phyloP scores from a whole-genome alignment of 2,888 invertebrate genomes.

The Xanthia icteritia region DNA sequence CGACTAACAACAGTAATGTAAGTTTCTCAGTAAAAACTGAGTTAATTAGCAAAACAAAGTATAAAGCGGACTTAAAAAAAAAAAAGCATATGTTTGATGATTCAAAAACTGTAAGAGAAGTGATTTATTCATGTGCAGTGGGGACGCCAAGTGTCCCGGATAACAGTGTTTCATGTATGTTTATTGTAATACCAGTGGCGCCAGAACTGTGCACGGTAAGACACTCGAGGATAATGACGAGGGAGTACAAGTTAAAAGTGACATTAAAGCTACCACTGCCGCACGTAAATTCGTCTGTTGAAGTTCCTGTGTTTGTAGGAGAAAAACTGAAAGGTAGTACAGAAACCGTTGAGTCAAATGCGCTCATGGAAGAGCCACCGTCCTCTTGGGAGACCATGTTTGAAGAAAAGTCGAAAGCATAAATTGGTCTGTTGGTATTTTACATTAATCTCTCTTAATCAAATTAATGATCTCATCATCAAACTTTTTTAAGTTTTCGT shows the following conservation, averaged over 20 bases:
- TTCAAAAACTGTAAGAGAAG: constrained; percentile 37
- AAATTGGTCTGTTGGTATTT: background rate
- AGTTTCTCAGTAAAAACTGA: constrained; percentile 41
- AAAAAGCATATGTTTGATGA: constrained; percentile 3
- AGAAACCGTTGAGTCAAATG: background rate
- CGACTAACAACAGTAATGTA: constrained; percentile 38
- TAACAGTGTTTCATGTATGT: constrained; percentile 16
- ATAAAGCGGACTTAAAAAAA: constrained; percentile 43
- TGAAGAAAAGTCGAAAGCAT: constrained; percentile 10
- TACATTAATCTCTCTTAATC: no score
- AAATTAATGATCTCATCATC: background rate
- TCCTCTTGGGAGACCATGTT: background rate
- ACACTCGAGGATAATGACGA: constrained; percentile 46
- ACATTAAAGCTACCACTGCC: constrained; percentile 51
- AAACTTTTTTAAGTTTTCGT: background rate
- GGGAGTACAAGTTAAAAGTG: constrained; percentile 50
- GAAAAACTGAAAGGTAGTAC: constrained; percentile 16
- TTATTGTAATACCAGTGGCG: constrained; percentile 24
- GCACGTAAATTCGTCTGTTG: constrained; percentile 41
- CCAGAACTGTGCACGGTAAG: constrained; percentile 47
- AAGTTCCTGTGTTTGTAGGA: constrained; percentile 53
- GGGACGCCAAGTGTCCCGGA: background rate
- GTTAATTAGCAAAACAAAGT: constrained; percentile 43
- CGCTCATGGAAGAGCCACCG: background rate
- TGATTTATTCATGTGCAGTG: constrained; percentile 15